Percentiles rank a stretch among this genome's conserved stretches.
These are phyloP conservation scores for Pelusios castaneus DNA, from an alignment of 2,113 vertebrate species.

Conservation along the genomic window DNA sequence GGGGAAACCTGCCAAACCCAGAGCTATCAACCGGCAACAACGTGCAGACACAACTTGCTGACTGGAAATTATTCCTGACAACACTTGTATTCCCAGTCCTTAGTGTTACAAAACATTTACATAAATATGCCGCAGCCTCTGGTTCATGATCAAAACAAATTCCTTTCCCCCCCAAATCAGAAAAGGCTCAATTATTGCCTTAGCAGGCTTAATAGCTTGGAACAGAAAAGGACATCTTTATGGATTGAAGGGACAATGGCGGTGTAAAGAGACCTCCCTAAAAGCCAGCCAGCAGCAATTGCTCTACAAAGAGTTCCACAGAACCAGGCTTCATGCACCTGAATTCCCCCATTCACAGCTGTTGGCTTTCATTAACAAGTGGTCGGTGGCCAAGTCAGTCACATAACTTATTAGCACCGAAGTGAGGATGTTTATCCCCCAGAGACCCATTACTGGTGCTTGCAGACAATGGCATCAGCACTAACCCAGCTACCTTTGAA, in stretches of 20 bases:
- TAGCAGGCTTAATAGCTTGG: constrained; percentile 46
- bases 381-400: neutral
- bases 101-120: constrained; percentile 63
- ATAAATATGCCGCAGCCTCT: constrained; percentile 53
- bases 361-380: neutral
- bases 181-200: neutral
- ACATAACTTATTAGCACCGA: neutral
- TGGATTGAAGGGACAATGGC: constrained; percentile 22
- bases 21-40: constrained; percentile 66
- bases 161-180: neutral
- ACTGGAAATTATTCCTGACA: constrained; percentile 68
- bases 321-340: neutral
- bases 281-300: neutral
- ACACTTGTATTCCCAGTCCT: constrained; percentile 69
- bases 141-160: constrained; percentile 66
- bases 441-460: neutral
- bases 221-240: constrained; percentile 31
- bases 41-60: constrained; percentile 64
- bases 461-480: neutral
- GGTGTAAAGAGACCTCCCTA: constrained; percentile 2
- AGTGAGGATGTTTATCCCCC: neutral
- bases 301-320: neutral
- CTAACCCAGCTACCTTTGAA: neutral
- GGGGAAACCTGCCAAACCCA: constrained; percentile 52
- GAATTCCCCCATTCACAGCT: neutral